Evolutionary conservation across 53 echinoderm and acorn worm genomes (phyloP).

Genomic region (Mesocentrotus franciscanus): DNA sequence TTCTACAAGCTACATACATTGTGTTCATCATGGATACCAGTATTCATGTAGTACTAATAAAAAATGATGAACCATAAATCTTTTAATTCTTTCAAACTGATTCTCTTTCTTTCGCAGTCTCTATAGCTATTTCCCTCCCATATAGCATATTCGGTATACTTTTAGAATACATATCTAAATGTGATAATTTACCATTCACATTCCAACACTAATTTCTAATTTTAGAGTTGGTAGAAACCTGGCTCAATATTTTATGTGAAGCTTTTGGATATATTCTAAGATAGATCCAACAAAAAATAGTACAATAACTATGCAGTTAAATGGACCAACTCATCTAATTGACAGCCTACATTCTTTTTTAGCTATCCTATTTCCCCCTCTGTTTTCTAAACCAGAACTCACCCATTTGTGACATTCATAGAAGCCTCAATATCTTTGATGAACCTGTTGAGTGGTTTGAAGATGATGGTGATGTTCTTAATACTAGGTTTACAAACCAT

Average conservation of each 20-base stretch:
- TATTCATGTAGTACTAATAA: too few relatives aligned
- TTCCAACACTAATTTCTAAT: background rate
- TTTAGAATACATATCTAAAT: too few relatives aligned
- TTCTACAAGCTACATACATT: too few relatives aligned
- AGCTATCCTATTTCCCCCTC: background rate
- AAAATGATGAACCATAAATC: too few relatives aligned
- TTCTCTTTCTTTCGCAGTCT: background rate
- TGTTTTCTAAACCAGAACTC: conserved; percentile 7
- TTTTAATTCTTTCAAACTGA: too few relatives aligned
- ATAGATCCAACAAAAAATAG: too few relatives aligned
- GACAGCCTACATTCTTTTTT: background rate
- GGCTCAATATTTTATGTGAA: background rate
- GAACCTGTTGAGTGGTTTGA: conserved; percentile 92
- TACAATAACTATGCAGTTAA: background rate
- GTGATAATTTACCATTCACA: background rate
- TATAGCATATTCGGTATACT: background rate
- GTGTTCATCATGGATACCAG: too few relatives aligned
- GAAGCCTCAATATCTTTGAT: conserved; percentile 92
- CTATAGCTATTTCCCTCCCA: background rate
- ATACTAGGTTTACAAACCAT: conserved; percentile 88
- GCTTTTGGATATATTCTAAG: background rate
- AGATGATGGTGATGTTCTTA: conserved; percentile 97
- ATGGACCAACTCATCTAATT: background rate
- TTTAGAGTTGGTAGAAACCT: background rate
- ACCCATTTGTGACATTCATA: conserved; percentile 92